Evolutionary conservation across 2,113 vertebrate species (phyloP), one percentile per base, ranked within the genome.

Genomic region (Speoplatyrhinus poulsoni): DNA sequence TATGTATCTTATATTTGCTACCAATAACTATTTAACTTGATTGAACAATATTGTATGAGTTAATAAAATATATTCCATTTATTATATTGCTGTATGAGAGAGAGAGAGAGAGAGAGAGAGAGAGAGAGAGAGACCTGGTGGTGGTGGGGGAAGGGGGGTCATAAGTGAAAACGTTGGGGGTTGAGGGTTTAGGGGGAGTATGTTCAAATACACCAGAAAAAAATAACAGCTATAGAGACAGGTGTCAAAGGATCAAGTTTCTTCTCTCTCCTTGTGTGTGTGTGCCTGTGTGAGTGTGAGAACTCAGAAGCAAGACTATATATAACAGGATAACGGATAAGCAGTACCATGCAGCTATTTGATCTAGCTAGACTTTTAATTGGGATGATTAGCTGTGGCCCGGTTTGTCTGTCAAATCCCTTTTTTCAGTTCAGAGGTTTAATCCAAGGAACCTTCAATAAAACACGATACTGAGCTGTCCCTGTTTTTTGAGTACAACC

Each of bases 221-320:
- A 80, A 80, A 66, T 67, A 68, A 10, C 71, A 67, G 77, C 26
- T 26, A 74, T 79, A 76, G 82, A 70, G 73, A 65, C 77, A 90
- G 86, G 82, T 88, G 88, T 86, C 84, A 86, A 32, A 49, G 72
- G 82, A 84, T 88, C 90, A 85, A 68, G 63, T 81, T 68, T 81
- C 70, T 79, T 72, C 60, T 19, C 46, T 57, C 46, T 65, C 55
- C 36, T 15, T 72, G 15, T 56, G 56, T 69, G 65, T 49, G 54
- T 50, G 53, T 46, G 52, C 26, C 26, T 46, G 50, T 57, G 56
- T 54, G 65, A 55, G 17, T 49, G 71, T 59, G 70, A 62, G 72
- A 62, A 78, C 46, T 75, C 48, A 57, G 62, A 36, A 46, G 3
- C 60, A 13, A 49, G 6, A 17, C 5, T 15, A 26, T 32, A 52